Evolutionary conservation across 2,797 vertebrate genomes (phyloP), one percentile per base, ranked within the genome.

Genomic region (Xerus rutilus): DNA sequence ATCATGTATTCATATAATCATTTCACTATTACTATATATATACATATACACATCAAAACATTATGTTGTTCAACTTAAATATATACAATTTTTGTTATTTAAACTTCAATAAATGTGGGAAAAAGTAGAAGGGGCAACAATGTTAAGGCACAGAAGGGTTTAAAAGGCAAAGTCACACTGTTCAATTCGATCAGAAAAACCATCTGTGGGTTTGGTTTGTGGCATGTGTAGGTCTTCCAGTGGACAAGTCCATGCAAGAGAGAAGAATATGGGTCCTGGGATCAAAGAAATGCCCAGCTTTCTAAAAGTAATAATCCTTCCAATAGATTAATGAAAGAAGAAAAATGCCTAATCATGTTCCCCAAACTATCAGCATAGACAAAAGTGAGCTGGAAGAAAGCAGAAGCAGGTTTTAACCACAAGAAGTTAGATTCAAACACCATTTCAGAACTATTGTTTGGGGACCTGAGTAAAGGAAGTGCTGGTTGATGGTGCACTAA

Each of bases 361-460:
- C 11, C 23, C 39, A 39, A 79, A 57, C 45, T 69, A 90, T 94
- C 54, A 76, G 7, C 30, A 64, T 67, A 30, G 3, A 64, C 43
- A 67, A 54, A 96, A 96, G 21, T 10, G 45, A 70, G 25, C 11
- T 78, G 47, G 83, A 92, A 39, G 10, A 92, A 83, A 86, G 12
- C 15, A 52, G 21, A 74, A 70, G 21, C 20, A 69, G 25, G 32
- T 59, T 94, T 92, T 84, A 65, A 70, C 32, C 12, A 59, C n/a
- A 76, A 90, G 49, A 96, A 93, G 8, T 28, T 86, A 47, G 25
- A 83, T 67, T 92, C 78, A 77, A 91, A 79, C 15, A 52, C 2
- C 52, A 9, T 70, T 92, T 92, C 28, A 72, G 59, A 90, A 62
- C 67, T 62, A 11, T 84, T 85, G 43, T 17, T 62, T 92, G 90